Base-by-base conservation (phyloP, 2,113 vertebrate genomes). In the Pseudorectes ferrugineus region DNA sequence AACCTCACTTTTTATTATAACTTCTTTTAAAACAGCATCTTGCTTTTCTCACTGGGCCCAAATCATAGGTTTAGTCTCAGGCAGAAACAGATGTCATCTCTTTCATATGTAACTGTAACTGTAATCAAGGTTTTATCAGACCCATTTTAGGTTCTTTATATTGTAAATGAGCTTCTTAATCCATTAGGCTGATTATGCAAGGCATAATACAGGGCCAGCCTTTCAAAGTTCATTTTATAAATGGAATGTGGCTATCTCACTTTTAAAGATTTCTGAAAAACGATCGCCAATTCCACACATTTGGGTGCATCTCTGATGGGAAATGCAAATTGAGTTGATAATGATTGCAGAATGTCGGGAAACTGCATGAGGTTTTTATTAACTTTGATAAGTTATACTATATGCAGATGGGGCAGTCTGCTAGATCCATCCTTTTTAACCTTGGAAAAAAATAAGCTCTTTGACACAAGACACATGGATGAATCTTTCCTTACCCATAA, bases 151-250 rank as follows among this genome's bases (percentile, higher is more conserved):
- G 14, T 72, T 91, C 77, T 96, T 96, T 95, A 89, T 94, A 73
- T 75, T 93, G 92, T 92, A 96, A 94, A 93, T 94, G 45, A 91
- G 43, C 31, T 92, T 89, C 84, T 88, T 96, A 95, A 95, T 92
- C 83, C 79, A 91, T 96, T 92, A 92, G 73, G 42, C 57, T 96
- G 80, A 93, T 94, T 96, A 95, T 96, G 88, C 76, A 94, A 96
- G 95, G 29, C 70, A 78, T 87, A 93, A 91, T 95, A 62, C 70
- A 87, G 23, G 70, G 70, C 45, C 58, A 79, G 49, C 5, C 51
- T 93, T 95, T 92, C 84, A 89, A 91, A 82, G 33, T 85, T 96
- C 51, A 66, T 93, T 94, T 94, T 89, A 89, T 82, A 96, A 96
- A 94, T 92, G 66, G 70, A 95, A 87, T 17, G 46, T 3, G 1